Evolutionary conservation across 2,888 invertebrate genomes (phyloP), one percentile per base, ranked within the genome.

Genomic region (Mechanitis messenoides): DNA sequence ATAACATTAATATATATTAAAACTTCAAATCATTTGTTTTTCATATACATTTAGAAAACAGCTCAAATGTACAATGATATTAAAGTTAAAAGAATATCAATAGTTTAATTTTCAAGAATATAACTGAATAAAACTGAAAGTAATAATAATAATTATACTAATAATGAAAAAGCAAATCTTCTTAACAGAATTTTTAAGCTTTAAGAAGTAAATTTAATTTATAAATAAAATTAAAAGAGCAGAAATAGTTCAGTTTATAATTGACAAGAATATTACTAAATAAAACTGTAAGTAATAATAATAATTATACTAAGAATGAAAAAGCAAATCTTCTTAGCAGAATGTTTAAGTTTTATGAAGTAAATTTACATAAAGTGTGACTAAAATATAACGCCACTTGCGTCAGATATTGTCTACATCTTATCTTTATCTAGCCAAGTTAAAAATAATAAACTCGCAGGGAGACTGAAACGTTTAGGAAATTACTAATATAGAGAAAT

Each of bases 391-490:
- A 62, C 42, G 55, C 53, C 35, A 55, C 33, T 56, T 53, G 33
- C 50, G 58, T 55, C 45, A 50, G 33, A 56, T 59, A 56, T 50
- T 33, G n/a, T 12, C 33, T 38, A 47, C 56, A 53, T 56, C 62
- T 62, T 59, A 62, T 62, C 62, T 62, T 45, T 56, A 45, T 62
- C 62, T 58, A 62, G 59, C 56, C 50, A 59, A 42, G 56, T 59
- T 59, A 59, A 62, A 62, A 56, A 59, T 62, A 62, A 56, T 59
- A 62, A 56, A 62, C 54, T 59, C 56, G 56, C 62, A 56, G 59
- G 54, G 59, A 59, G 33, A 45, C 55, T 46, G 53, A 55, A 45
- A 54, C 53, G 56, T 62, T 42, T 9, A 42, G 1, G 11, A 42
- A 42, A 42, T 42, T 38, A 2, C 38, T 38, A 38, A 20, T 20